Evolutionary conservation across 2,113 vertebrate species (phyloP), one percentile per base, ranked within the genome.

Genomic region (Mustelus asterias): DNA sequence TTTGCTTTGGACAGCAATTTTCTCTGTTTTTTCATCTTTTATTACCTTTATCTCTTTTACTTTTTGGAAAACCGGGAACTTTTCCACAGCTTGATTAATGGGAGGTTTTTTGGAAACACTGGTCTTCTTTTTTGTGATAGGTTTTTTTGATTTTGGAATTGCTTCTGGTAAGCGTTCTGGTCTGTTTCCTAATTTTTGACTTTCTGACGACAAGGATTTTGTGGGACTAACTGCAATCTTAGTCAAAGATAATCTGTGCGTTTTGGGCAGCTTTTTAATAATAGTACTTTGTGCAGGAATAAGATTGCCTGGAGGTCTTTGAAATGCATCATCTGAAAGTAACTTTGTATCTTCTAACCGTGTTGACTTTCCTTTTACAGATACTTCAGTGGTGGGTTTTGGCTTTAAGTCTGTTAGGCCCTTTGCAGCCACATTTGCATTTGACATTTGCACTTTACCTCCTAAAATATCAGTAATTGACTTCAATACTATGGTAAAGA

Each of bases 41-140:
- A 93, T 95, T 95, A 70, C 13, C 14, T 95, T 95, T 95, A 93
- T 93, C 37, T 93, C 89, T 93, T 93, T 93, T 65, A 93, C 37
- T 54, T 95, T 95, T 69, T 95, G 94, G 60, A 65, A 65, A 65
- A 95, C 10, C 18, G 94, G 94, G 20, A 54, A 37, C 48, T n/a
- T 95, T 29, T 72, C 94, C 41, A 54, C 69, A 72, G 3, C 13
- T 95, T 72, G 22, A 95, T 72, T 72, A 29, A 72, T 48, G 26
- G 94, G 48, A 72, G 69, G 13, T 72, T 72, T 95, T 95, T 44
- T 95, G 11, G 37, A 13, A 95, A 29, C 4, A 72, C 41, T 48
- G 44, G 70, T 95, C 41, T 70, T 76, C 70, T 72, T 95, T 70
- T 29, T 95, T 33, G 67, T 54, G 13, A 4, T 26, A 95, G 69